A percentile compares a stretch with the other conserved stretches of the same genome.
These are phyloP conservation scores for Cyphomyrus discorhynchus DNA, from an alignment of 2,113 vertebrate species.

Conservation along the genomic window DNA sequence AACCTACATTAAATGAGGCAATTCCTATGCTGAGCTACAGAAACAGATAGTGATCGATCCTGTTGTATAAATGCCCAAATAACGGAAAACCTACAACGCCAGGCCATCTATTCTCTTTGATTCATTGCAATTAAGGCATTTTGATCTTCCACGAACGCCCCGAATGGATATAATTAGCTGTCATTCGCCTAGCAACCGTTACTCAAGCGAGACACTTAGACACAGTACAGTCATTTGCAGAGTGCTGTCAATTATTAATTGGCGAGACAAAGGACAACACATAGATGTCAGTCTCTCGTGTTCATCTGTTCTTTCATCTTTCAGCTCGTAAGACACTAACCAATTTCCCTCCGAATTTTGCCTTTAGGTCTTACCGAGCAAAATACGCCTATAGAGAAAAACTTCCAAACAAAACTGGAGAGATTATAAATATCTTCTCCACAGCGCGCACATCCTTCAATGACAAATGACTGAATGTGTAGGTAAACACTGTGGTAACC, in stretches of 20 bases:
- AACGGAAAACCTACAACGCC: slow-evolving; percentile 64
- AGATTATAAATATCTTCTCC: slow-evolving; percentile 4
- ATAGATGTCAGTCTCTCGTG: neutral
- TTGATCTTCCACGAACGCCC: slow-evolving; percentile 59
- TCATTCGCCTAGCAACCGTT: slow-evolving; percentile 66
- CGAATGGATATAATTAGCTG: slow-evolving; percentile 66
- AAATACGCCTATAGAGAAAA: neutral
- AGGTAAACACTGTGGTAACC: neutral
- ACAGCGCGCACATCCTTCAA: neutral
- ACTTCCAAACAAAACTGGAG: neutral
- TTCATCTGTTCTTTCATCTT: neutral
- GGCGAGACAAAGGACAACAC: neutral
- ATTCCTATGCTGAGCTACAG: neutral
- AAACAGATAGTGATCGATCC: neutral
- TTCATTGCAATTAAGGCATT: slow-evolving; percentile 60
- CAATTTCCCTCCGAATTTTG: neutral
- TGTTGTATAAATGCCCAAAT: slow-evolving; percentile 58
- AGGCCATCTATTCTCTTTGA: slow-evolving; percentile 64
- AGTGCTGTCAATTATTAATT: slow-evolving; percentile 10
- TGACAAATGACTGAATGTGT: neutral
- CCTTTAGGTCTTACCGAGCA: neutral
- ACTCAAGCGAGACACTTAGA: slow-evolving; percentile 57
- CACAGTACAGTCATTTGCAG: slow-evolving; percentile 42
- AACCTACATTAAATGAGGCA: neutral
- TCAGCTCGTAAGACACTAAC: neutral